phyloP scores from a whole-genome alignment of 2,888 invertebrate genomes.

The Agriopis leucophaearia region DNA sequence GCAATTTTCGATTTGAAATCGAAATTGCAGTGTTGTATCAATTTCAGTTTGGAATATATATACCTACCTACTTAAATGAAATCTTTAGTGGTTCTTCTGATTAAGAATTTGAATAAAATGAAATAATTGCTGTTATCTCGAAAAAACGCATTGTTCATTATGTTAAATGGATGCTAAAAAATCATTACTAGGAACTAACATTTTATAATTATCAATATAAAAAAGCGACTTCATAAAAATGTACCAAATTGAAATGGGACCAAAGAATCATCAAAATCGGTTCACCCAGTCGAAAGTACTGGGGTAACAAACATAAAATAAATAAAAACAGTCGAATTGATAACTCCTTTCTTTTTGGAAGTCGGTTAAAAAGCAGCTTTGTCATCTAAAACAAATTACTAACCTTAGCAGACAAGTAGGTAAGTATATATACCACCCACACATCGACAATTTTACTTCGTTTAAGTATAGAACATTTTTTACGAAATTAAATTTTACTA shows the following conservation, averaged over 20 bases:
- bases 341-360: no score
- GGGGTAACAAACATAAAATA: no score
- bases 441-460: slow-evolving; percentile 4
- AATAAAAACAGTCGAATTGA: no score
- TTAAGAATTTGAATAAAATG: not conserved
- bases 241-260: no score
- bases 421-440: not conserved
- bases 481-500: slow-evolving; percentile 1
- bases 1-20: slow-evolving; percentile 79
- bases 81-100: not conserved
- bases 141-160: not conserved
- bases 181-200: not conserved
- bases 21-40: slow-evolving; percentile 60
- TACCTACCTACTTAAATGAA: not conserved
- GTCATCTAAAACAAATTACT: slow-evolving; percentile 18
- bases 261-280: no score
- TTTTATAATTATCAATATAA: no score
- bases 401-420: not conserved
- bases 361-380: not conserved
- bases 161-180: not conserved
- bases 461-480: not conserved
- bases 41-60: slow-evolving; percentile 50
- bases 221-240: no score
- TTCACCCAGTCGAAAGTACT: no score
- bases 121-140: not conserved